phyloP scores from a whole-genome alignment of 2,113 vertebrate genomes.

The Tachysurus fulvidraco region DNA sequence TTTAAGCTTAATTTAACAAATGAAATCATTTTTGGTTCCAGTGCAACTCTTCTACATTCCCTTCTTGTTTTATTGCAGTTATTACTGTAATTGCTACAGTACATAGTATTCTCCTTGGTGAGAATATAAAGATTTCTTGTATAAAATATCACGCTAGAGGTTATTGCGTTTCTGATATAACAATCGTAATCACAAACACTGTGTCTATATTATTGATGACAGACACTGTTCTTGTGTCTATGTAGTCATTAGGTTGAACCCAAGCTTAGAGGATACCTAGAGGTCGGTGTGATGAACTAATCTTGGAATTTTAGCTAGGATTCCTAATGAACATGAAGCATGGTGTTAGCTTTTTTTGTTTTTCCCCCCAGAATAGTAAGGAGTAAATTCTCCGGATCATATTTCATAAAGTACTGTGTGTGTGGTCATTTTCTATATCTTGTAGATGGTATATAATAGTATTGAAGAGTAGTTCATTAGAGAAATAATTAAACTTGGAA shows the following conservation, averaged over 20 bases:
- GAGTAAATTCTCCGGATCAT: slow-evolving; percentile 11
- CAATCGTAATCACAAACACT: slow-evolving; percentile 6
- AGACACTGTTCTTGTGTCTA: slow-evolving; percentile 8
- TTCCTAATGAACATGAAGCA: background rate
- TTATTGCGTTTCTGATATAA: background rate
- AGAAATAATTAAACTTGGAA: background rate
- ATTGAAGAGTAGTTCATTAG: slow-evolving; percentile 11
- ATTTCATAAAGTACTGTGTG: background rate
- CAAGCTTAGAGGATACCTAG: background rate
- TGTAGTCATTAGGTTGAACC: background rate
- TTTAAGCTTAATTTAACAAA: background rate
- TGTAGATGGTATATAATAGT: slow-evolving; percentile 17
- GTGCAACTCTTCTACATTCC: background rate
- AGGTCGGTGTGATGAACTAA: background rate
- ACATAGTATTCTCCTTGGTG: background rate
- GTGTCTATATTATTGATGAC: slow-evolving; percentile 18
- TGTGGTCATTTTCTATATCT: slow-evolving; percentile 6
- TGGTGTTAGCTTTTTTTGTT: background rate
- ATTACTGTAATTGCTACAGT: too few relatives aligned
- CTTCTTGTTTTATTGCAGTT: background rate
- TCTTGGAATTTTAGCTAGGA: background rate
- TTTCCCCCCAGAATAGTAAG: too few relatives aligned
- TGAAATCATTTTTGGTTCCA: background rate
- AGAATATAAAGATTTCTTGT: background rate
- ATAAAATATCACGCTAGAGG: background rate